Percentiles rank a stretch among this genome's conserved stretches.
Conservation (phyloP, 2,888 invertebrate genomes). For the Caenorhabditis doughertyi region DNA sequence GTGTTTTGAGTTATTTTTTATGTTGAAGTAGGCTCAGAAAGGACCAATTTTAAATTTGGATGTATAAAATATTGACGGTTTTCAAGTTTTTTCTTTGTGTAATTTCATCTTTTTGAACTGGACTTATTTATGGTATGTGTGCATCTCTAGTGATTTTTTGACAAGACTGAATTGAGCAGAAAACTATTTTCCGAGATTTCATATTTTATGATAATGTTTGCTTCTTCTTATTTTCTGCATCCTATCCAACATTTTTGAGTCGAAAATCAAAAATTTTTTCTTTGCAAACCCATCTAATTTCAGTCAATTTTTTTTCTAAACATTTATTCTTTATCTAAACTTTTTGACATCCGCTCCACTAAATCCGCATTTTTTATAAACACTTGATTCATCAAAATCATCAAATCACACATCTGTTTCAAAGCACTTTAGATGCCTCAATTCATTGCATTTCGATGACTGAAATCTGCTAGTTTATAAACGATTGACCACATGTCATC, state of each 20-base stretch:
- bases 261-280: no score
- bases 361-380: conserved; percentile 20
- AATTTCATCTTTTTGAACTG: no score
- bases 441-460: conserved; percentile 16
- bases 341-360: neutral
- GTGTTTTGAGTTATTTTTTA: neutral
- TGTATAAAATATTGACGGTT: no score
- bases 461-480: conserved; percentile 24
- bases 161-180: no score
- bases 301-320: neutral
- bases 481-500: conserved; percentile 39
- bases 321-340: neutral
- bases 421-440: conserved; percentile 9
- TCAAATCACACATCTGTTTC: conserved; percentile 41
- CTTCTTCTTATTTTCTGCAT: no score
- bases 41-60: neutral
- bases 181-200: no score
- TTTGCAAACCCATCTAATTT: no score
- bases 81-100: no score
- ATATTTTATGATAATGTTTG: no score
- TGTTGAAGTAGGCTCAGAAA: neutral
- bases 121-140: no score
- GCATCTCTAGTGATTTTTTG: no score
- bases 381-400: conserved; percentile 28
- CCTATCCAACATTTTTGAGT: no score